Evolutionary conservation across 92 coral and sea anemone genomes (phyloP).

Genomic region (Porites cylindrica): DNA sequence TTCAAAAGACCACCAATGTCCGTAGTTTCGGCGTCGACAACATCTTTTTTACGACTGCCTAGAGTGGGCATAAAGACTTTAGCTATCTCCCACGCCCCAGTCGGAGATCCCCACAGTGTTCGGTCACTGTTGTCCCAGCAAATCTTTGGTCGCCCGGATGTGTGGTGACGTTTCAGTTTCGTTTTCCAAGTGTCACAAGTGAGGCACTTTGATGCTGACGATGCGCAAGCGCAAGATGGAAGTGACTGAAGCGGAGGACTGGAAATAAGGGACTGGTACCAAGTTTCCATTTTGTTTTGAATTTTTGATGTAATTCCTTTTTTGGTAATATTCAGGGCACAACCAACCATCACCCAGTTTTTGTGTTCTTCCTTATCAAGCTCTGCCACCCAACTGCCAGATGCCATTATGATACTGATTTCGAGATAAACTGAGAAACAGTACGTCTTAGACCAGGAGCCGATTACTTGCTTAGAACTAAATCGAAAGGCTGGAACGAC

Average conservation of each 20-base stretch:
- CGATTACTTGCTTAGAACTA: too few relatives aligned
- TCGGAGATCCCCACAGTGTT: conserved; percentile 73
- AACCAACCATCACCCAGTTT: conserved; percentile 91
- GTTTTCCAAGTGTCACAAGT: background rate
- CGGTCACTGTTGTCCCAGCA: conserved; percentile 80
- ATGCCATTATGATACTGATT: background rate
- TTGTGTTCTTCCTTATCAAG: conserved; percentile 68
- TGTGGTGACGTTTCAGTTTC: conserved; percentile 56
- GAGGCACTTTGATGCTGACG: background rate
- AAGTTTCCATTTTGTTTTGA: conserved; percentile 38
- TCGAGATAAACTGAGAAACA: too few relatives aligned
- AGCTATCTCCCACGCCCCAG: conserved; percentile 86
- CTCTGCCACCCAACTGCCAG: conserved; percentile 14
- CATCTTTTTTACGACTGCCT: conserved; percentile 43
- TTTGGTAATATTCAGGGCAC: conserved; percentile 61
- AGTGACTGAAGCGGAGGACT: conserved; percentile 41
- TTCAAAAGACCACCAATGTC: conserved; percentile 81
- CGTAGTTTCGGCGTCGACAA: background rate
- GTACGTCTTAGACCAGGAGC: too few relatives aligned
- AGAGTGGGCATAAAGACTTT: conserved; percentile 81
- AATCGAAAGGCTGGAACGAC: too few relatives aligned
- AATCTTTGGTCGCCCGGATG: conserved; percentile 38
- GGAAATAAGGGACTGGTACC: conserved; percentile 48
- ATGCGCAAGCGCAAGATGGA: conserved; percentile 38
- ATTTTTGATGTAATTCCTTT: conserved; percentile 67